phyloP scores from a whole-genome alignment of 2,888 invertebrate species.

The Mimas tiliae region DNA sequence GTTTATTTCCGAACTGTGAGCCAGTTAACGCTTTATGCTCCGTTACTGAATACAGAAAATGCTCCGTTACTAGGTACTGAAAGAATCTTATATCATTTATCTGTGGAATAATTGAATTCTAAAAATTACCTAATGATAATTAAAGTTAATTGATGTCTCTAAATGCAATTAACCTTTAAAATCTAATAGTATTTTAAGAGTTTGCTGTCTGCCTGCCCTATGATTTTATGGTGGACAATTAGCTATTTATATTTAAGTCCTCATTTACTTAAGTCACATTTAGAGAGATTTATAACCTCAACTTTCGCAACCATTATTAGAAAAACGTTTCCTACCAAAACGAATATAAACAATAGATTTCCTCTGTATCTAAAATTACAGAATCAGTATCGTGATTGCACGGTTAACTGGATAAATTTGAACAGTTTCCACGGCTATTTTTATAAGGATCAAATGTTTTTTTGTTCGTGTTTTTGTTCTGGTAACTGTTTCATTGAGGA shows the following conservation, averaged over 20 bases:
- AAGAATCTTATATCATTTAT: too few relatives aligned
- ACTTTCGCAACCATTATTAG: conserved; percentile 30
- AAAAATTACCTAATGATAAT: too few relatives aligned
- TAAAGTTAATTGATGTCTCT: too few relatives aligned
- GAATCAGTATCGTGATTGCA: conserved; percentile 64
- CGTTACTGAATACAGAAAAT: too few relatives aligned
- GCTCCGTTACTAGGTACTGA: too few relatives aligned
- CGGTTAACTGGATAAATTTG: conserved; percentile 60
- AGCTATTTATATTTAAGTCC: background rate
- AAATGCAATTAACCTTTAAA: background rate
- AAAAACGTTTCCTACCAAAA: conserved; percentile 24
- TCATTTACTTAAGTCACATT: background rate
- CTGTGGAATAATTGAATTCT: too few relatives aligned
- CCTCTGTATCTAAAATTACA: conserved; percentile 33
- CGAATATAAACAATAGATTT: conserved; percentile 35
- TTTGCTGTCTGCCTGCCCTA: background rate
- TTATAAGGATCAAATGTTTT: conserved; percentile 40
- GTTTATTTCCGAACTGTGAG: too few relatives aligned
- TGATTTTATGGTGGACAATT: too few relatives aligned
- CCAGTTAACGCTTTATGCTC: too few relatives aligned
- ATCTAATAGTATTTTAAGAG: background rate
- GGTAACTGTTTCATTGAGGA: conserved; percentile 60
- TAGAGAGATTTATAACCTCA: conserved; percentile 4
- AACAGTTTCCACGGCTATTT: conserved; percentile 45
- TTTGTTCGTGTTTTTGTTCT: conserved; percentile 45